phyloP scores from a whole-genome alignment of 2,888 invertebrate genomes.

The Chalcosyrphus nemorum region DNA sequence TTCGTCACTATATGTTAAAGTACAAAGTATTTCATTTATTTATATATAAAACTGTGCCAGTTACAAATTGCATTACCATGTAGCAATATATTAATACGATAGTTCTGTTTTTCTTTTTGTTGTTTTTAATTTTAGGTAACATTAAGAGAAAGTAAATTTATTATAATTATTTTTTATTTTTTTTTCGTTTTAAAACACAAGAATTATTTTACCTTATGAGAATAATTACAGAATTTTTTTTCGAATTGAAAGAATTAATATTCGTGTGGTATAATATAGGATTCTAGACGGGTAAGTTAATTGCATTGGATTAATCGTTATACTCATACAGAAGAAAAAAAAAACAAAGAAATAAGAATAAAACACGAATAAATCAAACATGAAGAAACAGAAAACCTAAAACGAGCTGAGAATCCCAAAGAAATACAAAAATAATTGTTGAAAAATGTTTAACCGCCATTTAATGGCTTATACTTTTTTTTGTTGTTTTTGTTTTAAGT shows the following conservation, averaged over 20 bases:
- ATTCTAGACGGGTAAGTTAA: conserved; percentile 37
- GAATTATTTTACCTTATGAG: conserved; percentile 10
- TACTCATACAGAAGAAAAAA: conserved; percentile 35
- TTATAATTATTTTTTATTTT: not conserved
- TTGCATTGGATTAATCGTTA: conserved; percentile 35
- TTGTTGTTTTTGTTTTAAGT: conserved; percentile 28
- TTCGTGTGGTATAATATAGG: conserved; percentile 17
- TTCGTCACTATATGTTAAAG: conserved; percentile 63
- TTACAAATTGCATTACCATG: conserved; percentile 45
- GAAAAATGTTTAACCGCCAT: conserved; percentile 59
- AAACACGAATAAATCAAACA: conserved; percentile 46
- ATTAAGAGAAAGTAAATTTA: conserved; percentile 22
- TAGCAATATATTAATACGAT: conserved; percentile 50
- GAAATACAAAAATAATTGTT: conserved; percentile 68
- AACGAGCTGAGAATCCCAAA: conserved; percentile 49
- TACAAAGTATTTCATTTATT: conserved; percentile 64
- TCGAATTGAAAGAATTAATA: conserved; percentile 26
- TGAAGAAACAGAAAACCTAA: conserved; percentile 34
- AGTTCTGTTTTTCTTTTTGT: conserved; percentile 31
- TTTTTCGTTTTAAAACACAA: conserved; percentile 8
- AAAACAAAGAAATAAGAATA: conserved; percentile 32
- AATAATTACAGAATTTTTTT: conserved; percentile 44
- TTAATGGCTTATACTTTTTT: conserved; percentile 59
- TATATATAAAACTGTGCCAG: conserved; percentile 70
- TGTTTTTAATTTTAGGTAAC: conserved; percentile 40